phyloP scores from a whole-genome alignment of 2,888 invertebrate species.

The Cryptocephalus primarius region DNA sequence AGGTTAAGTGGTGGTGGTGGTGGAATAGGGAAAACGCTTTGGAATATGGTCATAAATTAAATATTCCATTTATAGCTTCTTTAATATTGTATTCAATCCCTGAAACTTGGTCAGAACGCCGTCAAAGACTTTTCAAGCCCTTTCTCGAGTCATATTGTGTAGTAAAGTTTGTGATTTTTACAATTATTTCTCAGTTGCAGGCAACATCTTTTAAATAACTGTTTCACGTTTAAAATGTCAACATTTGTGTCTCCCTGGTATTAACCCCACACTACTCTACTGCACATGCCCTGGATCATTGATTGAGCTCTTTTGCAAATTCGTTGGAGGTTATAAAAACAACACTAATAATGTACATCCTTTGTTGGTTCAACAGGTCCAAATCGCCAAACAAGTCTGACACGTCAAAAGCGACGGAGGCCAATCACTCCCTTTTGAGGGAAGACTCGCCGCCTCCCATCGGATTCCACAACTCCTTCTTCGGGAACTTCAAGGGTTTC shows the following conservation, averaged over 20 bases:
- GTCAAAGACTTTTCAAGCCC: too few relatives aligned
- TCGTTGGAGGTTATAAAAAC: background rate
- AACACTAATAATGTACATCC: constrained; percentile 7
- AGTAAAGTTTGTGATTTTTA: too few relatives aligned
- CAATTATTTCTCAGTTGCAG: too few relatives aligned
- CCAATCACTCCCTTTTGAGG: constrained; percentile 55
- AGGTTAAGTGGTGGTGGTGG: too few relatives aligned
- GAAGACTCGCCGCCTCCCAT: constrained; percentile 22
- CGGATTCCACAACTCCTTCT: constrained; percentile 48
- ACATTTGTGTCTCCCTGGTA: background rate
- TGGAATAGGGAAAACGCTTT: too few relatives aligned
- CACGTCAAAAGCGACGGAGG: constrained; percentile 49
- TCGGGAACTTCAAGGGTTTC: constrained; percentile 82
- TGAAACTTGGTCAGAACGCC: too few relatives aligned
- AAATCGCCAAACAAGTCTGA: constrained; percentile 30
- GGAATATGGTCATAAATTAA: too few relatives aligned
- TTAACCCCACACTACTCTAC: background rate
- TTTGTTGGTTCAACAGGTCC: constrained; percentile 25
- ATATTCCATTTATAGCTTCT: too few relatives aligned
- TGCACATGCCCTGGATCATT: constrained; percentile 9
- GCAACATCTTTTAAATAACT: too few relatives aligned
- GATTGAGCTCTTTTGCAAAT: constrained; percentile 6
- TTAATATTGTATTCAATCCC: too few relatives aligned
- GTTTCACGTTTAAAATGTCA: too few relatives aligned
- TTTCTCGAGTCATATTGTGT: too few relatives aligned